Evolutionary conservation across 37 sponge, comb jelly and placozoan species (phyloP), one percentile per base, ranked within the genome.

Genomic region (Amphimedon queenslandica): DNA sequence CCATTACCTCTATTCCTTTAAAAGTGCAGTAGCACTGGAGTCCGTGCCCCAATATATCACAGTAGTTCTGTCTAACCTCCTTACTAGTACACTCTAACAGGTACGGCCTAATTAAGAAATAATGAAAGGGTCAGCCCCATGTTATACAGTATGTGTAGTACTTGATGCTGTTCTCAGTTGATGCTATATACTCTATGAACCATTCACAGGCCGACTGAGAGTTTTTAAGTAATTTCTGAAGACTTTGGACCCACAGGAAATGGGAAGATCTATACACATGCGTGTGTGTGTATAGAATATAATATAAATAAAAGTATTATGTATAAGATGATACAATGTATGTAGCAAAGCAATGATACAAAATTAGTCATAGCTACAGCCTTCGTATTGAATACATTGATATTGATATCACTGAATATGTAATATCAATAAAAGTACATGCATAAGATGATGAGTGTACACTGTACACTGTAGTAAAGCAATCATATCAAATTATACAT

Each of bases 31-130:
- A 79, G 55, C 70, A 61, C 63, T 85, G 41, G 10, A 84, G n/a
- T 13, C 76, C 73, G 20, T 24, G 18, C 0, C 55, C 70, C 16
- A 85, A 37, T 25, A 89, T 84, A 13, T 18, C 10, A 76, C 67
- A 81, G 61, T 75, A 92, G 27, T 60, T 40, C 33, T 60, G 43
- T 25, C 93, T 63, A 30, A 87, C 84, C 42, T 88, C 88, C 66
- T 80, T 84, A 36, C 38, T 77, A 0, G 88, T 76, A 37, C 84
- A 88, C 58, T 92, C 93, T 34, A 92, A 77, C 4, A 88, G 82
- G 24, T 84, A 80, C 23, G 88, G 85, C 40, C 88, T 84, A 56
- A 63, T 16, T 10, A 6, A 40, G 72, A 6, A 11, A 60, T 60
- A 11, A n/a, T 25, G 5, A 13, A 11, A 6, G 5, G 61, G 5